Conservation (phyloP, 2,113 vertebrate species). For the Dromiciops gliroides region DNA sequence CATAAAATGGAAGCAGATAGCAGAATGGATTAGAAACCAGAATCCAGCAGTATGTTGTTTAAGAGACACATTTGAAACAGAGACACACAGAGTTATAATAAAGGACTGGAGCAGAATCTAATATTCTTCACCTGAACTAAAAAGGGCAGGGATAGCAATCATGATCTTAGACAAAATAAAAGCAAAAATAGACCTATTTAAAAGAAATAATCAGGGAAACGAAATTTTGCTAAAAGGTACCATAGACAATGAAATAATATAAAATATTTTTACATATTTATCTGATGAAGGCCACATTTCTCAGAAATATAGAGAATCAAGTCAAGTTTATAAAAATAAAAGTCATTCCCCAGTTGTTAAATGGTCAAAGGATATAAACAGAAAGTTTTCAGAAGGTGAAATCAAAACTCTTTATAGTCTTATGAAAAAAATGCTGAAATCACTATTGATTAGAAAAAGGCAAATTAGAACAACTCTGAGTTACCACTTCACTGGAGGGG, state of each 20-base stretch:
- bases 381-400: neutral
- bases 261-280: neutral
- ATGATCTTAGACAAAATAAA: neutral
- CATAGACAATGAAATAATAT: neutral
- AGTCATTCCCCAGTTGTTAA: neutral
- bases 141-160: neutral
- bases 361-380: neutral
- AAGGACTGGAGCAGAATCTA: neutral
- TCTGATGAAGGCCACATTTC: neutral
- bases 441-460: neutral
- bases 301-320: neutral
- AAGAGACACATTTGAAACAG: too few species aligned
- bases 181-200: neutral
- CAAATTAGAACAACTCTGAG: neutral
- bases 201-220: neutral
- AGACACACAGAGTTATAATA: neutral
- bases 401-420: neutral
- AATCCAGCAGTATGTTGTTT: too few species aligned
- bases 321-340: neutral
- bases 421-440: neutral
- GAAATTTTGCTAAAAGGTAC: neutral
- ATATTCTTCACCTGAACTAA: neutral
- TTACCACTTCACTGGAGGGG: neutral
- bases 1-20: too few species aligned
- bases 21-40: too few species aligned